A percentile compares a stretch with the other conserved stretches of the same genome.
Conservation (phyloP, 2,888 invertebrate genomes). For the Myathropa florea region DNA sequence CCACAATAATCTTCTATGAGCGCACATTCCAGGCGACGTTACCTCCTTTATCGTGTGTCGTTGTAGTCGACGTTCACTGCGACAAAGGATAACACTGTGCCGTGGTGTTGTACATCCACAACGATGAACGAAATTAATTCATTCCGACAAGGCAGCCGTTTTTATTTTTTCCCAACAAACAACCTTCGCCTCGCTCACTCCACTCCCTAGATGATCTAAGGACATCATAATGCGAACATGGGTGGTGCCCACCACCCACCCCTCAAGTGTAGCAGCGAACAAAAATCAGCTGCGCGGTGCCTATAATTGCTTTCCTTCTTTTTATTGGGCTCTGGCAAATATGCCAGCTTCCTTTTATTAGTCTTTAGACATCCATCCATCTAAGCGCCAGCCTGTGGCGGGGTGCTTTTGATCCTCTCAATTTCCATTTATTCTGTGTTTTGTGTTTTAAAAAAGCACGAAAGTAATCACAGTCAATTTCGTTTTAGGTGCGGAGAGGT, state of each 20-base stretch:
- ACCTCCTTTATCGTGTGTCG: neutral
- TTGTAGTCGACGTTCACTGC: constrained; percentile 1
- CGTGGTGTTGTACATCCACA: too few relatives aligned
- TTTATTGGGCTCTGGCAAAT: constrained; percentile 38
- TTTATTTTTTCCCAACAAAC: neutral
- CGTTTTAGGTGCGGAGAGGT: constrained; percentile 41
- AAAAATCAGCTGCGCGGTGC: constrained; percentile 14
- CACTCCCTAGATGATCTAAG: constrained; percentile 23
- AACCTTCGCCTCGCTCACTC: constrained; percentile 16
- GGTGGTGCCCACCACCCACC: neutral
- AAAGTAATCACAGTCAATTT: constrained; percentile 64
- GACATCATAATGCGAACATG: neutral
- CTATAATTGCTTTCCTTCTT: constrained; percentile 40
- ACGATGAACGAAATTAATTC: constrained; percentile 41
- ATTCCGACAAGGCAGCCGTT: neutral
- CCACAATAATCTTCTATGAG: constrained; percentile 3
- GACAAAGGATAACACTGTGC: constrained; percentile 9
- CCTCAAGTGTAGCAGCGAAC: neutral
- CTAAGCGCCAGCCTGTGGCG: constrained; percentile 13
- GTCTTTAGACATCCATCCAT: constrained; percentile 31
- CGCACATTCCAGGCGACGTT: neutral
- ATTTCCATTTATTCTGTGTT: constrained; percentile 42
- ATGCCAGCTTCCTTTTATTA: constrained; percentile 37
- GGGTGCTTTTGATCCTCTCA: constrained; percentile 31
- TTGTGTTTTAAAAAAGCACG: constrained; percentile 30